A percentile compares a stretch with the other conserved stretches of the same genome.
Conservation (phyloP, 1,140 invertebrate species). For the Anastrepha obliqua region DNA sequence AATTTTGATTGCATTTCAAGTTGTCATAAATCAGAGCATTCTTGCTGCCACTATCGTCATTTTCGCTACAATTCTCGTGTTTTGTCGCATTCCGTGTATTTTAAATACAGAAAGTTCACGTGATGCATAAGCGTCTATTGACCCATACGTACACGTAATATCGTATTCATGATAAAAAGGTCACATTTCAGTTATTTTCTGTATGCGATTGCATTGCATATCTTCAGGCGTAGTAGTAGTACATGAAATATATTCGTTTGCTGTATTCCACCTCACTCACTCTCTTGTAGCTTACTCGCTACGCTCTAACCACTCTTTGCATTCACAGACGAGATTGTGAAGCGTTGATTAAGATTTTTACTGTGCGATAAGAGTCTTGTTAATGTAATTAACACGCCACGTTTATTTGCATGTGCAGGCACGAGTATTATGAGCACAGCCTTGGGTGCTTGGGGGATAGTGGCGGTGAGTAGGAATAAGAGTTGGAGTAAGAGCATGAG, state of each 20-base stretch:
- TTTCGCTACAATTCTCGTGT: background rate
- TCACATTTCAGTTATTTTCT: slow-evolving; percentile 53
- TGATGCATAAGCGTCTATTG: slow-evolving; percentile 30
- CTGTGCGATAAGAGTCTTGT: slow-evolving; percentile 42
- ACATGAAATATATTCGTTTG: background rate
- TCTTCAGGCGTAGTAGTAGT: background rate
- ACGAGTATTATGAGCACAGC: background rate
- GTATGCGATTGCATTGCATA: slow-evolving; percentile 42
- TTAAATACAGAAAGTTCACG: background rate
- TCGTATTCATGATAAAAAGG: slow-evolving; percentile 2
- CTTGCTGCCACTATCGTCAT: background rate
- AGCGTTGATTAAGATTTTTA: slow-evolving; percentile 51
- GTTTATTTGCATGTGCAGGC: background rate
- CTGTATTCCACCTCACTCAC: background rate
- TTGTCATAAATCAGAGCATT: slow-evolving; percentile 46
- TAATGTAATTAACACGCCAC: slow-evolving; percentile 55
- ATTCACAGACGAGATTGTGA: background rate
- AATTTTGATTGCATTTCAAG: slow-evolving; percentile 55
- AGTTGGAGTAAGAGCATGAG: background rate
- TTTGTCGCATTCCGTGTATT: background rate
- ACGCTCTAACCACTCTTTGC: background rate
- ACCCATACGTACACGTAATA: background rate
- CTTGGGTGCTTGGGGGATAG: too few relatives aligned
- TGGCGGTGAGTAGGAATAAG: background rate
- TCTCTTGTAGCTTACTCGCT: background rate